Evolutionary conservation across 2,888 invertebrate species (phyloP).

Genomic region (Mactromeris polynyma): DNA sequence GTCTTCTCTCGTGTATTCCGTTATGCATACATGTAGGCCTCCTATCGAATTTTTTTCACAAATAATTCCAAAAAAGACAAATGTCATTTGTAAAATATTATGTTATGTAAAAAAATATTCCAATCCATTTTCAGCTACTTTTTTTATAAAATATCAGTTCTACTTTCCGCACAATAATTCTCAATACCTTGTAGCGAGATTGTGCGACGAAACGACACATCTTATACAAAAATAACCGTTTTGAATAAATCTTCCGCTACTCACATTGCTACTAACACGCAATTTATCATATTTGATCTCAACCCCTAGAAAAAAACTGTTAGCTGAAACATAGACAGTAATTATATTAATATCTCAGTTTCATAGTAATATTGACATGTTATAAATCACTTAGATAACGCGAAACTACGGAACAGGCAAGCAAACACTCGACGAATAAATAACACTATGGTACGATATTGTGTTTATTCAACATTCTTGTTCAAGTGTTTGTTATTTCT

Average conservation of each 20-base stretch:
- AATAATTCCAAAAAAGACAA: neutral
- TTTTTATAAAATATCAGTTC: neutral
- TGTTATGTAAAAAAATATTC: neutral
- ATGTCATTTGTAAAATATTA: neutral
- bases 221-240: neutral
- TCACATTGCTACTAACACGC: neutral
- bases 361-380: neutral
- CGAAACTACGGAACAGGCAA: neutral
- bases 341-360: neutral
- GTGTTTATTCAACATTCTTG: neutral
- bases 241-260: neutral
- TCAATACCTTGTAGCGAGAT: neutral
- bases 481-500: neutral
- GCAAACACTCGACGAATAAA: neutral
- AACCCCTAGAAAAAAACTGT: neutral
- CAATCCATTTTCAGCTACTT: neutral
- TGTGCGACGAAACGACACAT: neutral
- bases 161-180: neutral
- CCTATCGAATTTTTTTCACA: too few species aligned
- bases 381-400: neutral
- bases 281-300: neutral
- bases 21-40: neutral
- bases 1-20: neutral
- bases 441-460: neutral
- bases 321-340: neutral